Conservation (phyloP, 2,888 invertebrate genomes). For the Microctonus aethiopoides region DNA sequence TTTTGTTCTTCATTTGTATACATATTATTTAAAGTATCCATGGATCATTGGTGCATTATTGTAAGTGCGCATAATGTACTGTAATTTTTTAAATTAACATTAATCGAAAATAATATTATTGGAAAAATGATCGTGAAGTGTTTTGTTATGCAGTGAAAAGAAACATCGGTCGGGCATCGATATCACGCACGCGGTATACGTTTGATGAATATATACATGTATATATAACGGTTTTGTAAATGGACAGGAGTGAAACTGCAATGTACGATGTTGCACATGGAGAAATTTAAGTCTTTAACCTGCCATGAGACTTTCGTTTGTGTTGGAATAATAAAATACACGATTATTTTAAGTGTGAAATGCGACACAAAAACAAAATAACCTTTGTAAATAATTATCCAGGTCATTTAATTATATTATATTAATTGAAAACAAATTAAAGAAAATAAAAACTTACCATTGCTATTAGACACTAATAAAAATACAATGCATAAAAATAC, state of each 20-base stretch:
- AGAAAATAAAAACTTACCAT: constrained; percentile 52
- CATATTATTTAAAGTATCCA: background rate
- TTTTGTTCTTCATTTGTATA: background rate
- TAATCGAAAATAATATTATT: background rate
- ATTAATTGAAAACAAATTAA: too few species aligned
- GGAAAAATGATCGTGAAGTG: background rate
- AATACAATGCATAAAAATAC: constrained; percentile 56
- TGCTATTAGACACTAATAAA: constrained; percentile 51
- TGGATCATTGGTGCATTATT: too few species aligned
- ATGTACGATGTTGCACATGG: constrained; percentile 35
- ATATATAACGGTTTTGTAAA: constrained; percentile 46
- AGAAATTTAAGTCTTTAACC: constrained; percentile 51
- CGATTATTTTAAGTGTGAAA: background rate
- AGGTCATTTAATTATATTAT: too few species aligned
- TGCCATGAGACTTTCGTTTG: constrained; percentile 53
- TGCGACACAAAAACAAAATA: background rate
- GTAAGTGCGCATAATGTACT: too few species aligned
- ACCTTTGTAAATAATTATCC: background rate
- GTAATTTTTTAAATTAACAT: too few species aligned
- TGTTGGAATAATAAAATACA: constrained; percentile 30
- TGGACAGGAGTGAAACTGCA: constrained; percentile 53
- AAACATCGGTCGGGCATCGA: constrained; percentile 21
- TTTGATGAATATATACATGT: constrained; percentile 14
- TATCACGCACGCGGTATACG: constrained; percentile 13
- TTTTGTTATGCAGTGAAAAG: background rate